Base-by-base conservation (phyloP, 2,888 invertebrate species). In the Limnephilus auricula region DNA sequence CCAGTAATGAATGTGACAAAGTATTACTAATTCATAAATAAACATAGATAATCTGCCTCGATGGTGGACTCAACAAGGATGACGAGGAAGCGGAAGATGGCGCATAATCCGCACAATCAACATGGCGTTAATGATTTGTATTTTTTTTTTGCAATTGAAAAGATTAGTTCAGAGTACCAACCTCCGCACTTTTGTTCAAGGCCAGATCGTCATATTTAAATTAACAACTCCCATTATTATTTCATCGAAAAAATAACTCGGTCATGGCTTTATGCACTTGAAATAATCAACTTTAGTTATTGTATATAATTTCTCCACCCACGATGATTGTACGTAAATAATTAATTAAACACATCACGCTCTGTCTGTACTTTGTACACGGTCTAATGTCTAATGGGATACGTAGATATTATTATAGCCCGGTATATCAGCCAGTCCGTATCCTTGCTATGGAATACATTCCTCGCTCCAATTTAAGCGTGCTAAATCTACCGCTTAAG, bases 241-340 rank as follows among this genome's bases (percentile, higher is more conserved):
- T 37, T 85, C 40, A n/a, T 5, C 32, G 84, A n/a, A 85, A 85
- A 85, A 85, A 45, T 15, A 85, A 85, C 85, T 85, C 85, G 85
- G 85, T 85, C 85, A 85, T 40, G 85, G 85, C 31, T 85, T 40
- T 85, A 85, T 45, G n/a, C 85, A 85, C 85, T 85, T 85, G n/a
- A 40, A n/a, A 85, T 40, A 50, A 85, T 85, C 30, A 85, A 40
- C 50, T 37, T 84, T 9, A 31, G 25, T 80, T 40, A 37, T 18
- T 50, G 85, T 85, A 3, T 31, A 50, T 50, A 85, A 85, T 85
- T 85, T 85, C 83, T 85, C 40, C 85, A 40, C 85, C 85, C 85
- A 85, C 45, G 65, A 65, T 65, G 25, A 65, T 25, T 50, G 50
- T 50, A 50, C 18, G 50, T 65, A 65, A 65, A 65, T n/a, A 65